These are phyloP conservation scores for Rhabdophis nuchalis DNA, from an alignment of 2,797 vertebrate genomes.

Conservation along the genomic window DNA sequence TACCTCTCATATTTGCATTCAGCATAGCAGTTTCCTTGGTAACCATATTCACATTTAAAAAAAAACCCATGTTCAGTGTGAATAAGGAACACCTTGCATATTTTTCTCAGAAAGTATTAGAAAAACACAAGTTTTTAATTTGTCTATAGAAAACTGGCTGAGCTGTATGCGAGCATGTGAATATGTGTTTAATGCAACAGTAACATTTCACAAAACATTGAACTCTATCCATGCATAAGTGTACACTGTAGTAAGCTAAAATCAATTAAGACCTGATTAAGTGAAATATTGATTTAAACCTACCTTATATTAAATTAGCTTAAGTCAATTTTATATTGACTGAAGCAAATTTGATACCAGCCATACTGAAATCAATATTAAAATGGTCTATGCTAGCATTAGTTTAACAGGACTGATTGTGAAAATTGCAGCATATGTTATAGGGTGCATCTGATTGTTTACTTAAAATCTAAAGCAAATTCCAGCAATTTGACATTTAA, in stretches of 20 bases:
- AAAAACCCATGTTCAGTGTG: not conserved
- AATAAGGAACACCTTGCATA: not conserved
- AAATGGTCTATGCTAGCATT: not conserved
- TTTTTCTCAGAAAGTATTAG: not conserved
- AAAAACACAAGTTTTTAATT: not conserved
- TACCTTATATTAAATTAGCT: constrained; percentile 16
- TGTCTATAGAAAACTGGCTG: not conserved
- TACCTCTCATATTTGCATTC: not conserved
- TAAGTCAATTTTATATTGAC: constrained; percentile 16
- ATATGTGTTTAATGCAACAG: not conserved
- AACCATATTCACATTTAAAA: not conserved
- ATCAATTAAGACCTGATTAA: constrained; percentile 7
- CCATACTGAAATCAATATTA: not conserved
- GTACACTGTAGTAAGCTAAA: not conserved
- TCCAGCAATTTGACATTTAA: not conserved
- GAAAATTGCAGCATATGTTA: not conserved
- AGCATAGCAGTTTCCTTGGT: constrained; percentile 2
- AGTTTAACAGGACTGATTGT: not conserved
- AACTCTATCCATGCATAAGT: not conserved
- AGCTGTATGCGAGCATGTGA: not conserved
- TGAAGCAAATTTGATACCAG: constrained; percentile 14
- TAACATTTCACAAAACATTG: not conserved
- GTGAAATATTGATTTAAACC: constrained; percentile 17
- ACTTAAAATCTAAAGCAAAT: not conserved
- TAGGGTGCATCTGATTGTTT: too few relatives aligned